Evolutionary conservation across 2,113 vertebrate genomes (phyloP), one percentile per base, ranked within the genome.

Genomic region (Ptyas mucosa): DNA sequence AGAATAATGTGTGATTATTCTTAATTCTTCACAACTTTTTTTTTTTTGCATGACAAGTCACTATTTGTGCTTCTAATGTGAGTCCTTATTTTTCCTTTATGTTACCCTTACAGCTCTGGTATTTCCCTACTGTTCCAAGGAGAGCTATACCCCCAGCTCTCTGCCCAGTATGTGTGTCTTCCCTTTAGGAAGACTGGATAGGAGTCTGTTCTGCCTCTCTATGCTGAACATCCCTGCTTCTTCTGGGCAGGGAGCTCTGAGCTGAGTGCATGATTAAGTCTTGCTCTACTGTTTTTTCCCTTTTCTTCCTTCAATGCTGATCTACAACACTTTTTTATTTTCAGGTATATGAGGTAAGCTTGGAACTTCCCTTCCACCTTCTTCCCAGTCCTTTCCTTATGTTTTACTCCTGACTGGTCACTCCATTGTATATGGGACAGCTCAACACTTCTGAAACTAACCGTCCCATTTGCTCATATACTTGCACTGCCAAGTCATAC

Each of bases 341-440:
- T 98, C 98, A 99, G 99, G 99, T 99, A 94, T 99, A 98, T 0
- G 99, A 99, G 99, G 99, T 99, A 98, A 99, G 99, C 98, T 92
- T 89, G 57, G 92, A 0, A 2, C 92, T 87, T 87, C 75, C 92
- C 23, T n/a, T 95, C 89, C 94, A 91, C 91, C 92, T 51, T 23
- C 12, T 49, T 23, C 18, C 52, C 52, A 91, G 86, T 91, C 91
- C 86, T 57, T 93, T 92, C 96, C 88, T 94, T 91, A 52, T 94
- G 88, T 95, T 15, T 23, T 93, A 94, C 94, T 92, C 61, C 95
- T 93, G 93, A 95, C 94, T 89, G 88, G 90, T 91, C 0, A 1
- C 90, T 92, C 89, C 97, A 96, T 75, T 75, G 64, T 91, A 29
- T 0, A 81, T 90, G 96, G 91, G 57, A 0, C 46, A 87, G 55